These are phyloP conservation scores for Premnoplex brunnescens DNA, from an alignment of 2,797 vertebrate species.

Conservation along the genomic window DNA sequence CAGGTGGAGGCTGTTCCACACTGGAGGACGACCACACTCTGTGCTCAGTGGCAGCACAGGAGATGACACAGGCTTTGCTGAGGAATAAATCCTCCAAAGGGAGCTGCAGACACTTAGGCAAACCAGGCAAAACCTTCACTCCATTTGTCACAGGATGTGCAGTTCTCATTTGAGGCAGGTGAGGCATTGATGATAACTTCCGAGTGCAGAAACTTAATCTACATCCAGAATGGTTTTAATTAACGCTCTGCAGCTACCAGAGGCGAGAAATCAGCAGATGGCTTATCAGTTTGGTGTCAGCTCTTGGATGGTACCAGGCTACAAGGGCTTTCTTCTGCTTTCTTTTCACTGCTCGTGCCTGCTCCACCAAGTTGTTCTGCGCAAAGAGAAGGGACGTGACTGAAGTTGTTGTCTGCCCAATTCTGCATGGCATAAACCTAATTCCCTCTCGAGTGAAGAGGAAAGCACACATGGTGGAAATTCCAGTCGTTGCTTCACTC, in stretches of 20 bases:
- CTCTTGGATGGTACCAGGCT: background rate
- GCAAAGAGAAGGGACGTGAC: background rate
- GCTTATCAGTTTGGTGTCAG: background rate
- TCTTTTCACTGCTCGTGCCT: background rate
- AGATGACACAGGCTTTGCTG: background rate
- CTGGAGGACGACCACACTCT: accelerated
- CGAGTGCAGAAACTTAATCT: conserved; percentile 14
- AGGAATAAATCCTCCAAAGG: background rate
- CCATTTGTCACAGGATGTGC: background rate
- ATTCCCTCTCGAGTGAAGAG: background rate
- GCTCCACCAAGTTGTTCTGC: background rate
- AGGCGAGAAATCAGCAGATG: background rate
- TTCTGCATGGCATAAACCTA: background rate
- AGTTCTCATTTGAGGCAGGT: conserved; percentile 8
- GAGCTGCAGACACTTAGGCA: background rate
- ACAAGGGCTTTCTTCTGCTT: background rate
- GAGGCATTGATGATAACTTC: conserved; percentile 39
- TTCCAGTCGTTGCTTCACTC: background rate
- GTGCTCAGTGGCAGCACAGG: background rate
- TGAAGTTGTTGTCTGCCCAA: background rate
- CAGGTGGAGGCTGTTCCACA: background rate
- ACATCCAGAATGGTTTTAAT: conserved; percentile 1
- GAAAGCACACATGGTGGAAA: background rate
- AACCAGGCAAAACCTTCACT: background rate
- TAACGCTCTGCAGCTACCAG: background rate